Evolutionary conservation across 2,888 invertebrate genomes (phyloP), one percentile per base, ranked within the genome.

Genomic region (Aporophyla lueneburgensis): DNA sequence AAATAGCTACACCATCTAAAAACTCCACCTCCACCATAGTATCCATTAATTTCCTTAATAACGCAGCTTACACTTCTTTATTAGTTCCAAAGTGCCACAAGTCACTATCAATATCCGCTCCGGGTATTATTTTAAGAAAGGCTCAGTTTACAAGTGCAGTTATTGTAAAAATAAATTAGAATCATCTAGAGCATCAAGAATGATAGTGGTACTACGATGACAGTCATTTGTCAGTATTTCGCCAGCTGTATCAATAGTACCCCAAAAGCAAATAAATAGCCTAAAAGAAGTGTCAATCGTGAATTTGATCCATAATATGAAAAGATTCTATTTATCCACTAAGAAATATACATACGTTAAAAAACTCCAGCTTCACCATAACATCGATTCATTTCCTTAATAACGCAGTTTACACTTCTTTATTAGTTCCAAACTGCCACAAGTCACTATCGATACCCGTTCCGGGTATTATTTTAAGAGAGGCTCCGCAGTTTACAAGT

Each of bases 131-230:
- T 92, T 92, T 90, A 91, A 89, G 88, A 87, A 87, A 85, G 86
- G 90, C 87, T 90, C 91, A 92, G 91, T 93, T 93, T 86, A 90
- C 90, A 91, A 92, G 92, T 92, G 92, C 92, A 93, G 92, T 93
- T 91, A 93, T 91, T 90, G 91, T 91, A 91, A 94, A 94, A 93
- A n/a, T n/a, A n/a, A n/a, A n/a, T n/a, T n/a, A n/a, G n/a, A n/a
- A n/a, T n/a, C n/a, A n/a, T n/a, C n/a, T n/a, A n/a, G n/a, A n/a
- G n/a, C n/a, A n/a, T n/a, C n/a, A n/a, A n/a, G n/a, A n/a, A n/a
- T n/a, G n/a, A n/a, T n/a, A n/a, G n/a, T n/a, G n/a, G n/a, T n/a
- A n/a, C n/a, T n/a, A n/a, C n/a, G n/a, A n/a, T n/a, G n/a, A n/a
- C n/a, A n/a, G n/a, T n/a, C n/a, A n/a, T n/a, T n/a, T n/a, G n/a